Conservation (phyloP, 2,888 invertebrate species). For the Catocala sponsa region DNA sequence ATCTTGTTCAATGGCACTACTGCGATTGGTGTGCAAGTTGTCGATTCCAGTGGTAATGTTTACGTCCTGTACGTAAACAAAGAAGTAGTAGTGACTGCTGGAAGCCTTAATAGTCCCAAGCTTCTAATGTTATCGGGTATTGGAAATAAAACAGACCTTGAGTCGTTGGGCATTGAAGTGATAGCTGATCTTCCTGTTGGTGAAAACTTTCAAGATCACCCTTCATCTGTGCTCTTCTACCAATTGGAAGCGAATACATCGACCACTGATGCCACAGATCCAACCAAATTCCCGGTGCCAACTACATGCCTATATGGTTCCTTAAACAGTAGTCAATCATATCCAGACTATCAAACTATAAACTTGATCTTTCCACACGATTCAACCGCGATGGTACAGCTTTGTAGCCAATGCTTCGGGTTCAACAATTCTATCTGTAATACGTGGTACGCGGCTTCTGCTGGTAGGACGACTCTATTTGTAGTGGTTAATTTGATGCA, state of each 20-base stretch:
- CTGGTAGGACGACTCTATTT: constrained; percentile 10
- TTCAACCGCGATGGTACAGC: constrained; percentile 15
- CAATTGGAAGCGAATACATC: constrained; percentile 16
- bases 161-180: constrained; percentile 23
- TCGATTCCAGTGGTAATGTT: constrained; percentile 6
- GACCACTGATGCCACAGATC: constrained; percentile 27
- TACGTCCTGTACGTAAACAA: constrained; percentile 23
- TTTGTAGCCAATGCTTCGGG: constrained; percentile 77
- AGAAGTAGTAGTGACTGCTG: constrained; percentile 30
- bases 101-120: constrained; percentile 20
- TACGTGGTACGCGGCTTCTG: constrained; percentile 44
- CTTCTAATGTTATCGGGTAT: constrained; percentile 34
- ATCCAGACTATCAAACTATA: constrained; percentile 48
- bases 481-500: constrained; percentile 14
- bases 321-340: constrained; percentile 31
- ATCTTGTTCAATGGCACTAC: constrained; percentile 26
- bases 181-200: constrained; percentile 35
- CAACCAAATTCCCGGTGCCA: constrained; percentile 40
- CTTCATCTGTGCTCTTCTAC: constrained; percentile 6
- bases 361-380: constrained; percentile 32
- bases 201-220: constrained; percentile 29
- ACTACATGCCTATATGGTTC: constrained; percentile 41
- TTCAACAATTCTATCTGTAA: constrained; percentile 66
- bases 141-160: constrained; percentile 22
- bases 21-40: constrained; percentile 29